Base-by-base conservation (phyloP, 2,888 invertebrate genomes). In the Drosophila affinis region DNA sequence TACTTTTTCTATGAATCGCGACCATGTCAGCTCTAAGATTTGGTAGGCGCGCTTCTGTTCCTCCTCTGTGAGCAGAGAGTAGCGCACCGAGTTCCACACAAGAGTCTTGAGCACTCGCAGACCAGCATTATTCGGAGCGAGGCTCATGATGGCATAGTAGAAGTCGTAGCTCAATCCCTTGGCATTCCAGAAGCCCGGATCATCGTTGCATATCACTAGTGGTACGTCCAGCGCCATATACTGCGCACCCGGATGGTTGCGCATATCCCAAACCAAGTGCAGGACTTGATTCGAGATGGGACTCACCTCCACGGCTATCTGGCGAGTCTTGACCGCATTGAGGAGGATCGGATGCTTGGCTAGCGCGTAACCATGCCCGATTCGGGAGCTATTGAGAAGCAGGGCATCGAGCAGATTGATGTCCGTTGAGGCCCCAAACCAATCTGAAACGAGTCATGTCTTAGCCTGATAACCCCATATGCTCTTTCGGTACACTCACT, bases 81-180 rank as follows among this genome's bases (percentile, higher is more conserved):
- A 91, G 0, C 90, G 89, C 49, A 95, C 91, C 0, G 95, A 95
- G 85, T 95, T 95, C 68, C 93, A 90, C 0, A 94, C 94, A 2
- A 95, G 91, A 68, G 94, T 93, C 79, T 95, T 95, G 1, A 95
- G 91, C 9, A 94, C 91, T 59, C 93, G 92, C 10, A 95, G 87
- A 34, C 95, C 95, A 0, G 93, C 93, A 58, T 92, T 91, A 34
- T 92, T 91, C 2, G 94, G 93, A 53, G 94, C 94, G 79, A 95
- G 93, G 5, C 94, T 94, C 93, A 95, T 94, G 76, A 95, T 95
- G 1, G 94, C 94, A 82, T 94, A 93, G 88, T 95, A 95, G 88
- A 94, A 95, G 82, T 95, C 95, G 82, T 95, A 94, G 77, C 94
- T 94, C 1, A 95, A 87, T 0, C 93, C 95, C 46, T 92, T 92